Evolutionary conservation across 2,113 vertebrate genomes (phyloP).

Genomic region (Leptobrachium leishanense): DNA sequence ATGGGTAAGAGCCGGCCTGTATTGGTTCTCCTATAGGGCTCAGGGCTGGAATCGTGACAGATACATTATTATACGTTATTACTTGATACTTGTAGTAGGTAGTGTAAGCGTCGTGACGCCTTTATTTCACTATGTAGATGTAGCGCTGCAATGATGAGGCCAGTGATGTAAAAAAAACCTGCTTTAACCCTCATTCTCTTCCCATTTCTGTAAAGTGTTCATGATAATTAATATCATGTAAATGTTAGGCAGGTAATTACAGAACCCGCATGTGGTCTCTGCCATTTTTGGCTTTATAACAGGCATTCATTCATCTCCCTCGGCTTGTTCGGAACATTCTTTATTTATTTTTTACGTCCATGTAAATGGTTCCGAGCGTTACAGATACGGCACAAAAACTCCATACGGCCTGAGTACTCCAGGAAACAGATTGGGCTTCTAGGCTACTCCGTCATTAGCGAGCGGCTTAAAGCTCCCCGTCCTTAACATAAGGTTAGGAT

Average conservation of each 20-base stretch:
- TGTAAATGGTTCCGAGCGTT: background rate
- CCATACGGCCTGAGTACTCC: slow-evolving; percentile 2
- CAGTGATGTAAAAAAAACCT: background rate
- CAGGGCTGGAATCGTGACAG: too few species aligned
- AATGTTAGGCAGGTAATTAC: background rate
- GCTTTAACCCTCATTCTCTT: background rate
- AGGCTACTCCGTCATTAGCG: slow-evolving; percentile 29
- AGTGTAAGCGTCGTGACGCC: too few species aligned
- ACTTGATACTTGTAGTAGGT: too few species aligned
- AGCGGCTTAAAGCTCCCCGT: slow-evolving; percentile 28
- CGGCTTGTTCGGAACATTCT: background rate
- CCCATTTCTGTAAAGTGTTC: background rate
- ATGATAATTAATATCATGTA: slow-evolving; percentile 1
- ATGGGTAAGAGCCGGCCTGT: too few species aligned
- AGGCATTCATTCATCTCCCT: background rate
- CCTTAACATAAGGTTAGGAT: slow-evolving; percentile 49
- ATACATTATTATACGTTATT: too few species aligned
- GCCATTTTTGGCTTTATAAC: background rate
- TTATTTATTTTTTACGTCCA: background rate
- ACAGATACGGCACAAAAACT: background rate
- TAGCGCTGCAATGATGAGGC: background rate
- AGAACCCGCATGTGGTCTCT: background rate
- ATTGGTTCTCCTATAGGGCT: too few species aligned
- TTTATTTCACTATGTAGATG: background rate
- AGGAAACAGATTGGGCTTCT: slow-evolving; percentile 40